Evolutionary conservation across 1,140 invertebrate species (phyloP).

Genomic region (Meteorus sp.): DNA sequence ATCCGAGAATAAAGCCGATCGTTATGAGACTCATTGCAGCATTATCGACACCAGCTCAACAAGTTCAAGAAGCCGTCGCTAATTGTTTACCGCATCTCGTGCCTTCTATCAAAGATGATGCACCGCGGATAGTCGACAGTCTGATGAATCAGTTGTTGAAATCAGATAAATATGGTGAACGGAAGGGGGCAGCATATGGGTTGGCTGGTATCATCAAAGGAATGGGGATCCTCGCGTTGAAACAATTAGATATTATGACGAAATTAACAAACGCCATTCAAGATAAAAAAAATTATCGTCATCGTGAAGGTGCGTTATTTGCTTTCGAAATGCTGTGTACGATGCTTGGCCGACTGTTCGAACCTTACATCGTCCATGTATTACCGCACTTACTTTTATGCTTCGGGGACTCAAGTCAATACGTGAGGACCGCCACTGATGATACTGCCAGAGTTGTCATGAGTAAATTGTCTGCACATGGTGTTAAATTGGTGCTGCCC

Average conservation of each 20-base stretch:
- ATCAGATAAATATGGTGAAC: conserved; percentile 95
- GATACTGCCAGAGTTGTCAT: conserved; percentile 95
- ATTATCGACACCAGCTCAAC: conserved; percentile 92
- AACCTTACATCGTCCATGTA: conserved; percentile 98
- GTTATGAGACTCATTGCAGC: conserved; percentile 88
- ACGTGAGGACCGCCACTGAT: conserved; percentile 89
- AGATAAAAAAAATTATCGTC: conserved; percentile 93
- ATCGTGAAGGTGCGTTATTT: conserved; percentile 93
- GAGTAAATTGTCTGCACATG: conserved; percentile 94
- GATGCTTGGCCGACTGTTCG: conserved; percentile 93
- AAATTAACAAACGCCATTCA: conserved; percentile 92
- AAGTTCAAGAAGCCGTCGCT: conserved; percentile 97
- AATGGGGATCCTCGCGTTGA: conserved; percentile 92
- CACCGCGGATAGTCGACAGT: conserved; percentile 84
- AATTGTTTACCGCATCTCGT: conserved; percentile 94
- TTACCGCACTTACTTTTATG: conserved; percentile 92
- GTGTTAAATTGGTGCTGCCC: conserved; percentile 93
- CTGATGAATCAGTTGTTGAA: conserved; percentile 87
- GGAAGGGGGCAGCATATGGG: conserved; percentile 89
- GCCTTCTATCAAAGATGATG: conserved; percentile 87
- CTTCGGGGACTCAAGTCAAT: conserved; percentile 93
- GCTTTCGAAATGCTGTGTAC: conserved; percentile 97
- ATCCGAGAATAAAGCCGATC: conserved; percentile 88
- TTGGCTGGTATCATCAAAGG: conserved; percentile 91
- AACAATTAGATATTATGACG: conserved; percentile 95